Percentiles rank a stretch among this genome's conserved stretches.
These are phyloP conservation scores for Empis stercorea DNA, from an alignment of 2,888 invertebrate species.

Conservation along the genomic window DNA sequence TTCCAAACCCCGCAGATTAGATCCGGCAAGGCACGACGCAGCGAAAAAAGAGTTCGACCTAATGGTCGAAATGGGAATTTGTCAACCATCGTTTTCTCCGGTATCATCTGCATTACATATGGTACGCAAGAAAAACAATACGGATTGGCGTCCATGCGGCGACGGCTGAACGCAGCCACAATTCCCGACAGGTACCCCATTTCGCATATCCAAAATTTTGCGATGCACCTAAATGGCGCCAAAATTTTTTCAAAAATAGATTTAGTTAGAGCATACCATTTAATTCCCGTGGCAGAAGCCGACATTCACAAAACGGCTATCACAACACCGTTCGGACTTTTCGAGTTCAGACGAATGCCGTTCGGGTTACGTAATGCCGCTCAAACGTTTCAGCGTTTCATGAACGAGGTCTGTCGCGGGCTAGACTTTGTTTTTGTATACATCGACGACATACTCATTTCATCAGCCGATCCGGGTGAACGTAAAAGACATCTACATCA, in stretches of 20 bases:
- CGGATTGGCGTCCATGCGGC: slow-evolving; percentile 2
- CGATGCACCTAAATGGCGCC: slow-evolving; percentile 6
- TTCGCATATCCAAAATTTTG: no score
- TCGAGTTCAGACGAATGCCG: slow-evolving; percentile 20
- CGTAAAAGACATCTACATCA: not conserved
- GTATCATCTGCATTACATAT: slow-evolving; percentile 1
- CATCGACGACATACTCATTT: slow-evolving; percentile 18
- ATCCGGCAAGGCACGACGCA: not conserved
- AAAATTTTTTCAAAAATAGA: slow-evolving; percentile 17
- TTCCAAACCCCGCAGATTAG: not conserved
- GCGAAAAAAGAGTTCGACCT: slow-evolving; percentile 4
- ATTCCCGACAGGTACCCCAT: not conserved
- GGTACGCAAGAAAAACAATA: slow-evolving; percentile 1
- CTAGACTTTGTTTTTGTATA: slow-evolving; percentile 16
- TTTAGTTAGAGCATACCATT: slow-evolving; percentile 17
- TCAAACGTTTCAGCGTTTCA: slow-evolving; percentile 22
- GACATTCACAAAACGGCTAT: slow-evolving; percentile 11
- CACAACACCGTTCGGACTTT: slow-evolving; percentile 24
- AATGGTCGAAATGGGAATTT: slow-evolving; percentile 3
- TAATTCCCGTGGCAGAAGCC: slow-evolving; percentile 2
- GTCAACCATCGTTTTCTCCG: slow-evolving; percentile 1
- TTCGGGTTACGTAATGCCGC: slow-evolving; percentile 24
- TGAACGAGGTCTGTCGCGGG: slow-evolving; percentile 17
- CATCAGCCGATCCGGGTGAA: not conserved
- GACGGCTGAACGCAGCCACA: no score